Conservation (phyloP, 2,113 vertebrate species). For the Sterrhoptilus dennistouni region DNA sequence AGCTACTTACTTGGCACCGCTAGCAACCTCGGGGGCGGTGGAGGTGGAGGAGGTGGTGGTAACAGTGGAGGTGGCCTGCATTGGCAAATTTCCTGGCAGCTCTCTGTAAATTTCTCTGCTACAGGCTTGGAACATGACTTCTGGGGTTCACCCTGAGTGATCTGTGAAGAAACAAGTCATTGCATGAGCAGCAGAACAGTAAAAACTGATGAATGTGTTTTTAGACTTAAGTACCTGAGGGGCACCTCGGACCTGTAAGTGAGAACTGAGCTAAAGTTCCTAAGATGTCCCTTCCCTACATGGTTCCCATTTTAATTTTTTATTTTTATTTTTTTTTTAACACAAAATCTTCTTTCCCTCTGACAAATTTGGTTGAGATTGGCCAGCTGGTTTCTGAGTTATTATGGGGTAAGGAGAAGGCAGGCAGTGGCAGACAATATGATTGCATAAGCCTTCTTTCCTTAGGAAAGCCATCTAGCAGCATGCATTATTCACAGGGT, state of each 20-base stretch:
- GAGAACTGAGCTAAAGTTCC: background rate
- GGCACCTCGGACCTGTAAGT: background rate
- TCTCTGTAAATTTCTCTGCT: constrained; percentile 83
- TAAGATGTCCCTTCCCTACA: background rate
- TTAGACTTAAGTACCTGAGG: background rate
- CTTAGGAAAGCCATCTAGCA: constrained; percentile 50
- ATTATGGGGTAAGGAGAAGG: background rate
- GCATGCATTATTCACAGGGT: constrained; percentile 55
- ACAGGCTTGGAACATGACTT: constrained; percentile 88
- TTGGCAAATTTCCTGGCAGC: constrained; percentile 88
- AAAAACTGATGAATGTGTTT: background rate
- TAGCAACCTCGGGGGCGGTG: constrained; percentile 87
- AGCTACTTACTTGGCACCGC: constrained; percentile 81
- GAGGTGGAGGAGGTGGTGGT: constrained; percentile 90
- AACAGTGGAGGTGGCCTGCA: constrained; percentile 89
- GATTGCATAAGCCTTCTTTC: constrained; percentile 42
- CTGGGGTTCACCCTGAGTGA: constrained; percentile 88
- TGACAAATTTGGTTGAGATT: background rate
- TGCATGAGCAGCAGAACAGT: background rate
- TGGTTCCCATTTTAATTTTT: background rate
- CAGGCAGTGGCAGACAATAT: background rate
- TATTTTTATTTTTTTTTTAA: background rate
- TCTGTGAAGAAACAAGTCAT: constrained; percentile 70
- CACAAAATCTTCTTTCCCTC: background rate
- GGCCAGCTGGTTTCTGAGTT: background rate